These are phyloP conservation scores for Ethmia dodecea DNA, from an alignment of 2,888 invertebrate species.

Conservation along the genomic window DNA sequence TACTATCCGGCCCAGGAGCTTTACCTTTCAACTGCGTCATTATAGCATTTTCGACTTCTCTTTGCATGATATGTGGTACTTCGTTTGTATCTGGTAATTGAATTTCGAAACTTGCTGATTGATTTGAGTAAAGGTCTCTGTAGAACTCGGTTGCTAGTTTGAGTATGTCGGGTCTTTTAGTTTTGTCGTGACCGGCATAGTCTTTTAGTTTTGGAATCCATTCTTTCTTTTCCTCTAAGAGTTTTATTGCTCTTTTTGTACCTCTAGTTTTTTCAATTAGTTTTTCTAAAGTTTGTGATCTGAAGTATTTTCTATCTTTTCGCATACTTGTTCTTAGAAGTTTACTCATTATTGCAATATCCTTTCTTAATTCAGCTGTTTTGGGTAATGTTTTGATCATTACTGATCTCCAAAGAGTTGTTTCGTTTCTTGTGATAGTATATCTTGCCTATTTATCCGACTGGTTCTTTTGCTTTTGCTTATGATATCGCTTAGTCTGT, in stretches of 20 bases:
- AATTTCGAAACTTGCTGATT: conserved; percentile 5
- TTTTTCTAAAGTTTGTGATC: background rate
- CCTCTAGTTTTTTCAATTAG: background rate
- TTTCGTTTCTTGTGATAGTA: no score
- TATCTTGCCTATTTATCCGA: no score
- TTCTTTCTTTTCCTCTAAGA: background rate
- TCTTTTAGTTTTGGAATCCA: background rate
- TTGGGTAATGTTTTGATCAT: no score
- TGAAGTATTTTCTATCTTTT: background rate
- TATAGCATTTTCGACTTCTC: conserved; percentile 22
- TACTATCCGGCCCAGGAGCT: conserved; percentile 22
- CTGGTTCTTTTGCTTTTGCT: no score
- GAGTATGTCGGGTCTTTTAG: background rate
- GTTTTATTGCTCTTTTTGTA: background rate
- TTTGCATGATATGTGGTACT: conserved; percentile 18
- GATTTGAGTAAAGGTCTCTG: conserved; percentile 9
- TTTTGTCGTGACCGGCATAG: background rate
- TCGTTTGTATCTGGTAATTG: conserved; percentile 6
- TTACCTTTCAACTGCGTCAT: conserved; percentile 24
- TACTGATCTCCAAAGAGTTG: no score
- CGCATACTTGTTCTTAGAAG: no score
- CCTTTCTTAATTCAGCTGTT: no score
- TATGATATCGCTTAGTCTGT: no score
- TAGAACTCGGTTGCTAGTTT: conserved; percentile 16
- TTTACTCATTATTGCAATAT: no score